Percentiles rank a stretch among this genome's conserved stretches.
Conservation (phyloP, 2,797 vertebrate species). For the Adelosebastes latens region DNA sequence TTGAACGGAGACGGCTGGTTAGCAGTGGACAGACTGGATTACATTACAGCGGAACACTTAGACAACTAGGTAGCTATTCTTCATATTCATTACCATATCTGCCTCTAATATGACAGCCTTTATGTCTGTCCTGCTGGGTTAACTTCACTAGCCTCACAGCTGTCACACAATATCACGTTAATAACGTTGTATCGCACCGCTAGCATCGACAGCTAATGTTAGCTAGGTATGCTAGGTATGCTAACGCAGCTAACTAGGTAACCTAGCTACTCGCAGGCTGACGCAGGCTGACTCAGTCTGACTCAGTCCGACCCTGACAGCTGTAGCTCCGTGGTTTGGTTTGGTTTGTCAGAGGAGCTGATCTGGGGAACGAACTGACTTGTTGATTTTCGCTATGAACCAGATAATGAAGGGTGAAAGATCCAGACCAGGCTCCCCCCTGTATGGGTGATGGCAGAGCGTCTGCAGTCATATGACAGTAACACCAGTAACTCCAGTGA, state of each 20-base stretch:
- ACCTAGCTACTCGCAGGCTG: constrained; percentile 1
- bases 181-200: neutral
- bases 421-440: constrained; percentile 80
- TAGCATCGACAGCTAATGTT: constrained; percentile 54
- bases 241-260: constrained; percentile 41
- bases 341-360: neutral
- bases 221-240: constrained; percentile 41
- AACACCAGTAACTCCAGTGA: constrained; percentile 97
- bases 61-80: constrained; percentile 39
- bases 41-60: constrained; percentile 50
- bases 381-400: constrained; percentile 66
- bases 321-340: no score
- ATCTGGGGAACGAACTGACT: constrained; percentile 36
- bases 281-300: constrained; percentile 13
- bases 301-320: constrained; percentile 1
- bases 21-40: constrained; percentile 53
- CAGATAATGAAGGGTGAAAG: constrained; percentile 89
- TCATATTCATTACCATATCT: neutral
- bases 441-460: constrained; percentile 91
- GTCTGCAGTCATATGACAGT: constrained; percentile 93
- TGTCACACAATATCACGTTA: neutral
- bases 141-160: neutral
- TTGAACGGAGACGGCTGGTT: constrained; percentile 73
- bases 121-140: neutral
- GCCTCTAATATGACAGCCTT: neutral